phyloP scores from a whole-genome alignment of 2,113 vertebrate genomes.

The Camelus dromedarius region DNA sequence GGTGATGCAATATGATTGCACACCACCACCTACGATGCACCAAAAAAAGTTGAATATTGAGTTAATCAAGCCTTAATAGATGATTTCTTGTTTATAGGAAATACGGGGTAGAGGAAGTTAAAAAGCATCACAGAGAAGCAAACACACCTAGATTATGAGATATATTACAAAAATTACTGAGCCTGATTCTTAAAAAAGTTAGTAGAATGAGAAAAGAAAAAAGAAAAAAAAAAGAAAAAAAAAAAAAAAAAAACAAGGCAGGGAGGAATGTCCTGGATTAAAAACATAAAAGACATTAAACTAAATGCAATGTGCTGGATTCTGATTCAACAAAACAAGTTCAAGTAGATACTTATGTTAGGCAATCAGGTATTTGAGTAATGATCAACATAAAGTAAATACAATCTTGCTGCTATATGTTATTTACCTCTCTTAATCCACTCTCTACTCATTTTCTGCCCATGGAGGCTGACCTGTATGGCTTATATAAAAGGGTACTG shows the following conservation, averaged over 20 bases:
- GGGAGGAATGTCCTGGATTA: not conserved
- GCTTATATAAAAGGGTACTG: not conserved
- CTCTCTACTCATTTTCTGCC: not conserved
- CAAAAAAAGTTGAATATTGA: not conserved
- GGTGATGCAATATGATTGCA: not conserved
- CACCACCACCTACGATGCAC: not conserved
- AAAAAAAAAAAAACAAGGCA: not conserved
- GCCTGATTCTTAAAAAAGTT: not conserved
- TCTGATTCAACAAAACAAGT: slow-evolving; percentile 7
- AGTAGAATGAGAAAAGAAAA: not conserved
- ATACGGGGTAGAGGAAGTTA: not conserved
- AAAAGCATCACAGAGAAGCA: not conserved
- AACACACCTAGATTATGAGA: not conserved
- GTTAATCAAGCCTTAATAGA: not conserved
- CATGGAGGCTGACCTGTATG: not conserved
- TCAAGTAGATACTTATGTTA: not conserved
- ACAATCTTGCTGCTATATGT: not conserved
- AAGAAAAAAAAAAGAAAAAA: not conserved
- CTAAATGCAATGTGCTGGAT: not conserved
- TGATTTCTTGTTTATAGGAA: not conserved
- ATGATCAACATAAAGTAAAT: not conserved
- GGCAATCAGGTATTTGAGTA: not conserved
- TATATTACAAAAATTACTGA: not conserved
- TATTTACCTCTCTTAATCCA: not conserved
- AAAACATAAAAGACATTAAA: not conserved